A percentile compares a stretch with the other conserved stretches of the same genome.
Evolutionary conservation across 1,140 invertebrate genomes (phyloP).

Genomic region (Drosophila arizonae): DNA sequence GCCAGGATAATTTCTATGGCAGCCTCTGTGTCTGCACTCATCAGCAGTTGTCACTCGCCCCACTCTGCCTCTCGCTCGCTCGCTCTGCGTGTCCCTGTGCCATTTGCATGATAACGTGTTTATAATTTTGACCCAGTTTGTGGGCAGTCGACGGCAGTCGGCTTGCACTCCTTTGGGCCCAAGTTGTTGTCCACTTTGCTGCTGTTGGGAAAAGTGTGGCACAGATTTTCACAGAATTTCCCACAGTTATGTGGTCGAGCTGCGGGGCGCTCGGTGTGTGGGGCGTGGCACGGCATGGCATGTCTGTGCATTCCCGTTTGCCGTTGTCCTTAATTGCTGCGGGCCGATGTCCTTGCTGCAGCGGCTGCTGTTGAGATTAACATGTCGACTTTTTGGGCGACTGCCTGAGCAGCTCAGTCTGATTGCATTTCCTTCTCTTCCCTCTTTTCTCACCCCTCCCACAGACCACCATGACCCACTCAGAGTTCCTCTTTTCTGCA

Average conservation of each 20-base stretch:
- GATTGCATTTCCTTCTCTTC: constrained; percentile 29
- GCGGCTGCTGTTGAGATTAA: constrained; percentile 44
- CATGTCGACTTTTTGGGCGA: constrained; percentile 28
- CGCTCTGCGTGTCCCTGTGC: constrained; percentile 49
- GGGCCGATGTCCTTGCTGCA: constrained; percentile 38
- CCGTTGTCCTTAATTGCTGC: constrained; percentile 76
- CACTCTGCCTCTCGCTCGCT: constrained; percentile 5
- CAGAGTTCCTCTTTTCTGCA: constrained; percentile 19
- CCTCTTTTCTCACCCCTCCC: background rate
- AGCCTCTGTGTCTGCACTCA: constrained; percentile 38
- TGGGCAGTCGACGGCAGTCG: constrained; percentile 32
- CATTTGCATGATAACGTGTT: constrained; percentile 80
- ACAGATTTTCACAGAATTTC: constrained; percentile 50
- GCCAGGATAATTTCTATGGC: constrained; percentile 72
- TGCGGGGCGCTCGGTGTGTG: background rate
- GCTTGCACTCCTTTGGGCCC: constrained; percentile 20
- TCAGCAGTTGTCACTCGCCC: background rate
- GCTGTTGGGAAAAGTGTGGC: constrained; percentile 43
- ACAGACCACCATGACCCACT: too few species aligned
- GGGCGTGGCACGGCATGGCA: constrained; percentile 4
- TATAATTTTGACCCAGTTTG: constrained; percentile 79
- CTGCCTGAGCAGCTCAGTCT: constrained; percentile 27
- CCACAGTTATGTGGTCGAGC: constrained; percentile 30
- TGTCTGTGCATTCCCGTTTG: constrained; percentile 34
- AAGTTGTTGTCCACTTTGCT: constrained; percentile 16